Evolutionary conservation across 2,113 vertebrate species (phyloP).

Genomic region (Oxyura jamaicensis): DNA sequence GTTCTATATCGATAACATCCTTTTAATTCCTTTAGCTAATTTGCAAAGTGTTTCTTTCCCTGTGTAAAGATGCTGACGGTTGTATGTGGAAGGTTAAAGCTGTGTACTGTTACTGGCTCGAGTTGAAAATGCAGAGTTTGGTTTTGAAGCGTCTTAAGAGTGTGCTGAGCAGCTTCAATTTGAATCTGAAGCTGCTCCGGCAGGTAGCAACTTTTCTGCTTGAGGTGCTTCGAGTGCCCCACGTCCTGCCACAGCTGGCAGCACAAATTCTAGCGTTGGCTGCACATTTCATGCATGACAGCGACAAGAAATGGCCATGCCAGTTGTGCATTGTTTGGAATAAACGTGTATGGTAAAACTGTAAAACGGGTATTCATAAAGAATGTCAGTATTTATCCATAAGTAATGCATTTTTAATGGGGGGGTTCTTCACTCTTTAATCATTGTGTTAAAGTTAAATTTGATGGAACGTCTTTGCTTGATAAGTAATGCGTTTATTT

Average conservation of each 20-base stretch:
- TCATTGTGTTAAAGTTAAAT: background rate
- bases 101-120: background rate
- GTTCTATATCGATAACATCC: background rate
- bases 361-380: background rate
- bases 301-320: background rate
- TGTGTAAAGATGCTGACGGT: background rate
- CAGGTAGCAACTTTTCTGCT: constrained; percentile 19
- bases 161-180: constrained; percentile 17
- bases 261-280: constrained; percentile 5
- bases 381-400: background rate
- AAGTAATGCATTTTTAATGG: background rate
- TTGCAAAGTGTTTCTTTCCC: background rate
- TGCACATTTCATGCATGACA: background rate
- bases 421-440: background rate
- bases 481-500: background rate
- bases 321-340: background rate
- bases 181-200: constrained; percentile 9
- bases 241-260: background rate
- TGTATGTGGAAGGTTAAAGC: background rate
- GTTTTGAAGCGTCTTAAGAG: background rate
- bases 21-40: background rate
- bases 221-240: background rate
- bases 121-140: background rate
- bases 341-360: background rate
- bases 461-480: background rate